A percentile compares a stretch with the other conserved stretches of the same genome.
These are phyloP conservation scores for Callyntrura sp. DNA, from an alignment of 2,888 invertebrate species.

Conservation along the genomic window DNA sequence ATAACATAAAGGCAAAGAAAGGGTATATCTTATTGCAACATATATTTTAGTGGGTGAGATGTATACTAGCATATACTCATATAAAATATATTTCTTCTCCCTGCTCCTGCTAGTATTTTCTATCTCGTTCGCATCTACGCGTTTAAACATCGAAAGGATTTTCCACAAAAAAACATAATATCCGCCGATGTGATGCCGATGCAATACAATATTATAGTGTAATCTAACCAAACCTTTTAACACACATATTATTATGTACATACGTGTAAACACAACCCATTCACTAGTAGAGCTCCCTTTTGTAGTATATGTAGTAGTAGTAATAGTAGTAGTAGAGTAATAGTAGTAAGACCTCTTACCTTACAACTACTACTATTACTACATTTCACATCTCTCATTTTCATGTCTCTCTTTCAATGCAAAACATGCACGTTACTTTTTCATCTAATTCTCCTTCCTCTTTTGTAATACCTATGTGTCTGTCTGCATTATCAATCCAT, in stretches of 20 bases:
- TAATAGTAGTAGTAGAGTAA: neutral
- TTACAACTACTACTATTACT: neutral
- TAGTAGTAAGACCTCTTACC: too few relatives aligned
- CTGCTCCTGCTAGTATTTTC: conserved; percentile 10
- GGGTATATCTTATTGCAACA: neutral
- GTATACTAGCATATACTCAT: conserved; percentile 1
- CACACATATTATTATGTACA: neutral
- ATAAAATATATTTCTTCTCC: conserved; percentile 38
- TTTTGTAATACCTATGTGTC: neutral
- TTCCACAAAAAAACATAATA: conserved; percentile 53
- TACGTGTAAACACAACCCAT: neutral
- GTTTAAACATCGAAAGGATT: conserved; percentile 43
- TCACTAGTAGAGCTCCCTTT: neutral
- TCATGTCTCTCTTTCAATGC: conserved; percentile 19
- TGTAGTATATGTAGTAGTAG: neutral
- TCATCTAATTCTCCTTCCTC: conserved; percentile 26
- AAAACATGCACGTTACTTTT: conserved; percentile 5
- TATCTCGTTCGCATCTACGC: conserved; percentile 14
- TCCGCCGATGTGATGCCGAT: conserved; percentile 46
- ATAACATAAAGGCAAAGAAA: conserved; percentile 26
- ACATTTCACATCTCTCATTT: conserved; percentile 15
- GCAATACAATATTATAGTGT: conserved; percentile 36
- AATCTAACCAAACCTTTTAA: conserved; percentile 12
- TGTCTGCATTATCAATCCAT: neutral
- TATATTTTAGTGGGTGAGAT: neutral